These are phyloP conservation scores for Plectrocnemia conspersa DNA, from an alignment of 1,140 invertebrate genomes.

Conservation along the genomic window DNA sequence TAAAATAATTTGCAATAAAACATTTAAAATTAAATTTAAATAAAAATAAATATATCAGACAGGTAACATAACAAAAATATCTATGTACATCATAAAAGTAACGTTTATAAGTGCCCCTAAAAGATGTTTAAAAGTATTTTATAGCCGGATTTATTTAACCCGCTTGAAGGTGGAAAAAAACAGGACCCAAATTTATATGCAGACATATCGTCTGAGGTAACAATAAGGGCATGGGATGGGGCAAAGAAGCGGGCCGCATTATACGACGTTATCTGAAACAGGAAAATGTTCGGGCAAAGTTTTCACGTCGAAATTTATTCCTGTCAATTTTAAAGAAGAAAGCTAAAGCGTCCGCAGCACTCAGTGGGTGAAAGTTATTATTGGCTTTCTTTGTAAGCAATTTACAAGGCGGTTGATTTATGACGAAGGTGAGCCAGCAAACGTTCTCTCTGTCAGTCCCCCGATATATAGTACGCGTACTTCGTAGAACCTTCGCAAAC, in stretches of 20 bases:
- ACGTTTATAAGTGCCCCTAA: too few relatives aligned
- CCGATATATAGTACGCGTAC: too few relatives aligned
- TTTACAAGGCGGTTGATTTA: slow-evolving; percentile 26
- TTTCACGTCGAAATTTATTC: slow-evolving; percentile 9
- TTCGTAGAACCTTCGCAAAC: slow-evolving; percentile 15
- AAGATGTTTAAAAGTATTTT: not conserved
- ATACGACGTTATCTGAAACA: too few relatives aligned
- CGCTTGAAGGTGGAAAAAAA: not conserved
- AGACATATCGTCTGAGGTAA: not conserved
- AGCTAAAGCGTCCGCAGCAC: not conserved
- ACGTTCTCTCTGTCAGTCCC: slow-evolving; percentile 17
- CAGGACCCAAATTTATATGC: not conserved
- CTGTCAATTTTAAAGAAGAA: slow-evolving; percentile 9
- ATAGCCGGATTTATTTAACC: not conserved
- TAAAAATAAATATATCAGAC: too few relatives aligned
- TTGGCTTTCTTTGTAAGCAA: slow-evolving; percentile 28
- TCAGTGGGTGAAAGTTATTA: slow-evolving; percentile 23
- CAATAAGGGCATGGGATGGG: not conserved
- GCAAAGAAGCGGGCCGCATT: not conserved
- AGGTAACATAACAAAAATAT: too few relatives aligned
- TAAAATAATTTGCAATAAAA: too few relatives aligned
- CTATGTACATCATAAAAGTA: too few relatives aligned
- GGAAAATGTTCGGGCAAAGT: too few relatives aligned
- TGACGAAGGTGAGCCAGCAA: slow-evolving; percentile 19
- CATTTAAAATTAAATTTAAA: too few relatives aligned